Base-by-base conservation (phyloP, 2,113 vertebrate genomes). In the Syngnathoides biaculeatus region DNA sequence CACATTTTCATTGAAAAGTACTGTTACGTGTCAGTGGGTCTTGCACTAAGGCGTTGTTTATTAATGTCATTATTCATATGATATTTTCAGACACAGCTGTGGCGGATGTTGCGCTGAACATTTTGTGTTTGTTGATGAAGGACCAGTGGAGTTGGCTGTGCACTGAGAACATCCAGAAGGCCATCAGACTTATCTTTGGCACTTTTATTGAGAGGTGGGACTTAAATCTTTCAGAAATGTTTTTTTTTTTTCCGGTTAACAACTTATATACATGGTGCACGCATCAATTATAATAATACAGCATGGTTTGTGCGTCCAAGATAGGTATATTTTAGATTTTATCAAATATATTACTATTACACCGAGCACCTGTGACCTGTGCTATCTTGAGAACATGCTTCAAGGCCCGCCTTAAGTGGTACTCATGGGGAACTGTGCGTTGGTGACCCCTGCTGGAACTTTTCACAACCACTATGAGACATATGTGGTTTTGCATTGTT, bases 121-220 rank as follows among this genome's bases (percentile, higher is more conserved):
- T 98, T 70, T 80, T 97, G 57, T 93, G 92, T 57, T 78, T 98
- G 84, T 81, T 97, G 79, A 92, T 98, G 87, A 90, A 92, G 84
- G 93, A 96, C 71, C 95, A 95, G 75, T 97, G 96, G 95, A 92
- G 86, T 67, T 98, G 96, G 95, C 79, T 98, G 0, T 96, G 95
- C 83, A 96, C 94, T 0, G 94, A 97, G 81, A 94, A 93, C 74
- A 86, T 96, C 67, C 94, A 96, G 82, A 96, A 94, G 78, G 86
- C 92, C 56, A 91, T 96, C 62, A 88, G 88, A 12, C 84, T 98
- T 69, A 71, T 95, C 52, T 98, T 95, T 10, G 95, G 95, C 24
- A 96, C 95, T 45, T 92, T 97, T 0, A 85, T 98, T 69, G 94
- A 98, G 80, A 95, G 95, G 95, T 95, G 52, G 5, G 59, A 38